Conservation (phyloP, 2,888 invertebrate genomes). For the Heliconius charithonia region DNA sequence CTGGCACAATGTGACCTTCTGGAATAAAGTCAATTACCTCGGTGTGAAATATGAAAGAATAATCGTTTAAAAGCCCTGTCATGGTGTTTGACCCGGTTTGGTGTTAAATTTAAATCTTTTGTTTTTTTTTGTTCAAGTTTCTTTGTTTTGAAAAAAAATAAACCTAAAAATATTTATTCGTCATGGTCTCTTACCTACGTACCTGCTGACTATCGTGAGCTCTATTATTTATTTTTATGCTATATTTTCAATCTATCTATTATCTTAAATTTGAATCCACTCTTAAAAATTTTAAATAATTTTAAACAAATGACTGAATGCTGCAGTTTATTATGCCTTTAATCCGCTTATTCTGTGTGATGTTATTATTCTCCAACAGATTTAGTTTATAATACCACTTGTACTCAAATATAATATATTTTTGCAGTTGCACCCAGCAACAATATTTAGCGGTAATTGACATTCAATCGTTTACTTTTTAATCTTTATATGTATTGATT, state of each 20-base stretch:
- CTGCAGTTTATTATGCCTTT: conserved; percentile 15
- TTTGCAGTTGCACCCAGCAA: not conserved
- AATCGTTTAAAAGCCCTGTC: conserved; percentile 19
- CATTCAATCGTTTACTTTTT: not conserved
- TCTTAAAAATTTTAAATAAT: not conserved
- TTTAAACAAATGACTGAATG: conserved; percentile 23
- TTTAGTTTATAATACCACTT: not conserved
- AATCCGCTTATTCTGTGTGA: conserved; percentile 23
- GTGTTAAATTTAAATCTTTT: not conserved
- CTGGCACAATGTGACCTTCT: conserved; percentile 42
- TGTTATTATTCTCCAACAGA: conserved; percentile 1
- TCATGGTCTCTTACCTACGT: not conserved
- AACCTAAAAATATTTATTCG: not conserved
- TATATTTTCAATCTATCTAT: not conserved
- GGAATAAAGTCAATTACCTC: conserved; percentile 43
- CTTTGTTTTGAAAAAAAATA: not conserved
- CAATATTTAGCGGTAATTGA: not conserved
- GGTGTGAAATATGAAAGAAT: conserved; percentile 33
- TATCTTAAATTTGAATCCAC: too few relatives aligned
- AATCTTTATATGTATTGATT: too few relatives aligned
- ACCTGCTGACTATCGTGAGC: not conserved
- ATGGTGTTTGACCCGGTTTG: conserved; percentile 20
- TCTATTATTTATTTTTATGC: not conserved
- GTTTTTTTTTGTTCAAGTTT: not conserved
- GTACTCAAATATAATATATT: not conserved